Evolutionary conservation across 2,888 invertebrate genomes (phyloP).

Genomic region (Notodonta dromedarius): DNA sequence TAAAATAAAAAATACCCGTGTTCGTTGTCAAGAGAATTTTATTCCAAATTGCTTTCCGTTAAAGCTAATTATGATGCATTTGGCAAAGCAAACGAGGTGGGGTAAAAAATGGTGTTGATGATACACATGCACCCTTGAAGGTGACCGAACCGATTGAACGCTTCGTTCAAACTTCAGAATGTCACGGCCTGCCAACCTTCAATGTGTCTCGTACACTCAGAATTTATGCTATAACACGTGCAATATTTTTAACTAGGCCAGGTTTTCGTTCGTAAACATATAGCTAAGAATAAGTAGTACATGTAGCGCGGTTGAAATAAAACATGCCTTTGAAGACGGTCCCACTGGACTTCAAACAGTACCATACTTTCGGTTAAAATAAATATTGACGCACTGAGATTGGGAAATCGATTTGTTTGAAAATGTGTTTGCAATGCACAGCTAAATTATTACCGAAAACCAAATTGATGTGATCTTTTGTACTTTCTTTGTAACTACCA

Average conservation of each 20-base stretch:
- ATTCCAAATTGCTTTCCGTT: not conserved
- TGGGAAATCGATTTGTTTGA: constrained; percentile 26
- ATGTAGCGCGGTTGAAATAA: constrained; percentile 13
- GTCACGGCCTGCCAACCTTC: constrained; percentile 60
- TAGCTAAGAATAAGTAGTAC: constrained; percentile 13
- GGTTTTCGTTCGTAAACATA: constrained; percentile 8
- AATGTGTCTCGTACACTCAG: constrained; percentile 21
- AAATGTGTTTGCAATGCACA: constrained; percentile 10
- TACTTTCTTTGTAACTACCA: not conserved
- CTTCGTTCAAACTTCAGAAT: constrained; percentile 51
- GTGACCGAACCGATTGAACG: constrained; percentile 40
- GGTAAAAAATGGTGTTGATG: constrained; percentile 15
- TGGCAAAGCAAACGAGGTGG: constrained; percentile 17
- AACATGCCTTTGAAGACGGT: constrained; percentile 28
- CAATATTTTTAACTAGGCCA: constrained; percentile 13
- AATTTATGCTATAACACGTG: constrained; percentile 16
- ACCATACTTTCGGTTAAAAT: constrained; percentile 27
- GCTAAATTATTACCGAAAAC: constrained; percentile 5
- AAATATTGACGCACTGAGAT: constrained; percentile 35
- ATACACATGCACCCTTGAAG: constrained; percentile 38
- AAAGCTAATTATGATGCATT: constrained; percentile 4
- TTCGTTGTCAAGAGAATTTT: not conserved
- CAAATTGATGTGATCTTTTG: not conserved
- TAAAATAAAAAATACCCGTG: too few relatives aligned
- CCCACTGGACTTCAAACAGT: constrained; percentile 25